Evolutionary conservation across 2,113 vertebrate species (phyloP).

Genomic region (Cynopterus brachyotis): DNA sequence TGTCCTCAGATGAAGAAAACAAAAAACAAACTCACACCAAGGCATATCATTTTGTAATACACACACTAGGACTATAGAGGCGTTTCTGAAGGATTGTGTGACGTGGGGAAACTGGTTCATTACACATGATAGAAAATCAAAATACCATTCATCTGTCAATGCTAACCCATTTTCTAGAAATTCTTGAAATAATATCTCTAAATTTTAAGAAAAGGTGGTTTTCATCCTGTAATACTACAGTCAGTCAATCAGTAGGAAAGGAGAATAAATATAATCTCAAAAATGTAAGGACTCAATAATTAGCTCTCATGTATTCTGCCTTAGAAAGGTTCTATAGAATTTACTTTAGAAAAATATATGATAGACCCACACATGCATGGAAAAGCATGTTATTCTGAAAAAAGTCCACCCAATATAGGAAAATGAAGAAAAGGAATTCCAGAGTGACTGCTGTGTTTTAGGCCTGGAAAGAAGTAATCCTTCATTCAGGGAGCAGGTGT

Average conservation of each 20-base stretch:
- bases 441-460: background rate
- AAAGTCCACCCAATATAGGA: background rate
- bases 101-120: accelerated
- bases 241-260: background rate
- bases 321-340: background rate
- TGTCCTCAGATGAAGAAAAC: background rate
- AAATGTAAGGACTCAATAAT: background rate
- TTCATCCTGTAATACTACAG: background rate
- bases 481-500: background rate
- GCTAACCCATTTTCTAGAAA: background rate
- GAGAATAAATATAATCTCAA: background rate
- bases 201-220: background rate
- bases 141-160: background rate
- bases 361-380: background rate
- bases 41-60: background rate
- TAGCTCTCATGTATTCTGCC: background rate
- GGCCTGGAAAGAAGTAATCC: background rate
- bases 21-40: background rate
- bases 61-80: background rate
- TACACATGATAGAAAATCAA: background rate
- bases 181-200: background rate
- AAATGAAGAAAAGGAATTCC: background rate
- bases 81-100: background rate
- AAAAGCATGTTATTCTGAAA: background rate
- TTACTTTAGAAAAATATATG: background rate